These are phyloP conservation scores for Lymantria dispar DNA, from an alignment of 2,888 invertebrate species.

Conservation along the genomic window DNA sequence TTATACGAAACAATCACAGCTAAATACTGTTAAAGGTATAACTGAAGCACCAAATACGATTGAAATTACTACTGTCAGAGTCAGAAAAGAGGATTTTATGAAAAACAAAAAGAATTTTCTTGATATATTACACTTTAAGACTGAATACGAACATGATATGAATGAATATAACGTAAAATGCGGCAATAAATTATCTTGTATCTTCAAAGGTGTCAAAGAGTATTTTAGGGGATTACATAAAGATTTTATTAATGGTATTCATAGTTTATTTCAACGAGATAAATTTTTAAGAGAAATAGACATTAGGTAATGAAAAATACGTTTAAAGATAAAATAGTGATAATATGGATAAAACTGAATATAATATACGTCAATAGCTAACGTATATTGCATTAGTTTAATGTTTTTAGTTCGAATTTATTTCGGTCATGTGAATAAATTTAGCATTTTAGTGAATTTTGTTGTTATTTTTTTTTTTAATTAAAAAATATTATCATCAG, in stretches of 20 bases:
- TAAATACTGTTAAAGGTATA: not conserved
- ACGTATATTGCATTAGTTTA: too few relatives aligned
- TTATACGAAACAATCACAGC: constrained; percentile 27
- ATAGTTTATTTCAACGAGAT: constrained; percentile 29
- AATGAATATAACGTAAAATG: constrained; percentile 2
- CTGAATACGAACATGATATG: constrained; percentile 36
- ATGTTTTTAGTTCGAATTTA: too few relatives aligned
- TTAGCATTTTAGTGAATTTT: constrained; percentile 3
- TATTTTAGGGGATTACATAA: constrained; percentile 41
- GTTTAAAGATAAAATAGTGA: too few relatives aligned
- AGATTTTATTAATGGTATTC: constrained; percentile 42
- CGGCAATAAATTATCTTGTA: constrained; percentile 17
- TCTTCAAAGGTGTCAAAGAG: constrained; percentile 39
- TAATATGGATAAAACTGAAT: too few relatives aligned
- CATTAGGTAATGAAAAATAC: too few relatives aligned
- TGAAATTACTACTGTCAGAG: not conserved
- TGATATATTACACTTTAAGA: constrained; percentile 43
- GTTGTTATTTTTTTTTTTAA: constrained; percentile 10
- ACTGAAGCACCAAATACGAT: not conserved
- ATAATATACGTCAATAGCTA: too few relatives aligned
- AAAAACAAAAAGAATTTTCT: constrained; percentile 19
- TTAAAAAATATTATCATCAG: too few relatives aligned
- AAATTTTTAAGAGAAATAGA: not conserved
- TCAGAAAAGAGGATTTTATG: not conserved
- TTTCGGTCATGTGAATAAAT: too few relatives aligned